phyloP scores from a whole-genome alignment of 2,888 invertebrate genomes.

The Dioctria rufipes region DNA sequence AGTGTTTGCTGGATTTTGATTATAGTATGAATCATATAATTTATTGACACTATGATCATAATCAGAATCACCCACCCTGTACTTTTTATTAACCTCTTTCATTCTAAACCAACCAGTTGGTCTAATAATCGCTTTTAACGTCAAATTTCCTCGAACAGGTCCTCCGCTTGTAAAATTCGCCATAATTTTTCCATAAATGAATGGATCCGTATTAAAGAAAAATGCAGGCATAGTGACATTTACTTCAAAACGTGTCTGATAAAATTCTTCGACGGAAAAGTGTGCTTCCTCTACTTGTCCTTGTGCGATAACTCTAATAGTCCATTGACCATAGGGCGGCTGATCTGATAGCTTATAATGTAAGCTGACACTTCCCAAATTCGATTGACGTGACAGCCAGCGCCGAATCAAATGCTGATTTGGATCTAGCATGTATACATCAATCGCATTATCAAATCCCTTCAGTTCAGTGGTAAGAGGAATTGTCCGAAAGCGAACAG shows the following conservation, averaged over 20 bases:
- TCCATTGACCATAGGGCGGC: conserved; percentile 94
- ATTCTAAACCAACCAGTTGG: conserved; percentile 78
- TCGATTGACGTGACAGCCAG: conserved; percentile 94
- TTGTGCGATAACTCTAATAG: conserved; percentile 88
- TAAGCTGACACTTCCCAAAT: conserved; percentile 93
- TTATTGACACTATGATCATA: conserved; percentile 63
- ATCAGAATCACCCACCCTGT: conserved; percentile 70
- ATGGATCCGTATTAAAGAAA: conserved; percentile 89
- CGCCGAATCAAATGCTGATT: conserved; percentile 89
- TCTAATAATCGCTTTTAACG: conserved; percentile 83
- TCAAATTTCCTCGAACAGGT: conserved; percentile 91
- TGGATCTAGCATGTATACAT: conserved; percentile 93
- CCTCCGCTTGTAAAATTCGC: conserved; percentile 97
- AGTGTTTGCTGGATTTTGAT: neutral
- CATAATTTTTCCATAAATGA: conserved; percentile 88
- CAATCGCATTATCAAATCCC: conserved; percentile 91
- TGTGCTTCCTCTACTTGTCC: conserved; percentile 89
- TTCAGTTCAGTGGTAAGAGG: conserved; percentile 94
- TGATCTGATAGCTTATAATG: conserved; percentile 93
- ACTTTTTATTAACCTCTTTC: conserved; percentile 73
- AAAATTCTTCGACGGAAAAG: conserved; percentile 94
- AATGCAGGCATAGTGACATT: conserved; percentile 97
- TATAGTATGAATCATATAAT: conserved; percentile 43
- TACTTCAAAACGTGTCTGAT: conserved; percentile 93
- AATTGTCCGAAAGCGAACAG: conserved; percentile 90